Evolutionary conservation across 1,140 invertebrate genomes (phyloP).

Genomic region (Potamilus streckersoni): DNA sequence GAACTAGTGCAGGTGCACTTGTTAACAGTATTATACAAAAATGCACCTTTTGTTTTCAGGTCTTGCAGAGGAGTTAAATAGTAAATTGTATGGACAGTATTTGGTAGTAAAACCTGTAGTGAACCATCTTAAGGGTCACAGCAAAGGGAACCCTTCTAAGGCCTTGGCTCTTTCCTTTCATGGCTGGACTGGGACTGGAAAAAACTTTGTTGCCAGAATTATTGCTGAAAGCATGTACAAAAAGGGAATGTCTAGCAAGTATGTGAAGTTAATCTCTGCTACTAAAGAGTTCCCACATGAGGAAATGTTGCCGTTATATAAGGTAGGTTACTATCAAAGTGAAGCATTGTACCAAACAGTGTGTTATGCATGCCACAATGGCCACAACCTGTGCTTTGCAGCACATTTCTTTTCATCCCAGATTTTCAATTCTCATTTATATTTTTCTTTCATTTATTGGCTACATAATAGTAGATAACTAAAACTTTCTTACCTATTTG

Average conservation of each 20-base stretch:
- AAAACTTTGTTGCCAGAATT: constrained; percentile 79
- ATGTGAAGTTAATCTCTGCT: constrained; percentile 84
- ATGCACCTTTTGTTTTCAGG: constrained; percentile 17
- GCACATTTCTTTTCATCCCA: too few relatives aligned
- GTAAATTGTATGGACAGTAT: constrained; percentile 45
- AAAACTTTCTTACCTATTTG: too few relatives aligned
- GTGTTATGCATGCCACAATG: too few relatives aligned
- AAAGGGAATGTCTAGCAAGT: constrained; percentile 79
- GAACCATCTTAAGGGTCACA: constrained; percentile 37
- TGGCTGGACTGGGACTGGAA: constrained; percentile 63
- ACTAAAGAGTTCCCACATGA: constrained; percentile 80
- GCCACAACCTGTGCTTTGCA: too few relatives aligned
- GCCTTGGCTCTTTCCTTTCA: constrained; percentile 63
- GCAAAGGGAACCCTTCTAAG: constrained; percentile 42
- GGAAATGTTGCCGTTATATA: constrained; percentile 48
- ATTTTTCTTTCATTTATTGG: too few relatives aligned
- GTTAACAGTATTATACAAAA: too few relatives aligned
- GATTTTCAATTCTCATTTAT: too few relatives aligned
- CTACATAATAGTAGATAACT: too few relatives aligned
- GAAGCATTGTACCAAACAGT: too few relatives aligned
- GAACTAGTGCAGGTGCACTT: too few relatives aligned
- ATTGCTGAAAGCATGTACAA: constrained; percentile 82
- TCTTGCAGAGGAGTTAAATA: constrained; percentile 23
- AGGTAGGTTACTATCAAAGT: constrained; percentile 29
- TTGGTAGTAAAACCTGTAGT: constrained; percentile 33